A percentile compares a stretch with the other conserved stretches of the same genome.
Conservation (phyloP, 2,113 vertebrate species). For the Epinephelus cyanopodus region DNA sequence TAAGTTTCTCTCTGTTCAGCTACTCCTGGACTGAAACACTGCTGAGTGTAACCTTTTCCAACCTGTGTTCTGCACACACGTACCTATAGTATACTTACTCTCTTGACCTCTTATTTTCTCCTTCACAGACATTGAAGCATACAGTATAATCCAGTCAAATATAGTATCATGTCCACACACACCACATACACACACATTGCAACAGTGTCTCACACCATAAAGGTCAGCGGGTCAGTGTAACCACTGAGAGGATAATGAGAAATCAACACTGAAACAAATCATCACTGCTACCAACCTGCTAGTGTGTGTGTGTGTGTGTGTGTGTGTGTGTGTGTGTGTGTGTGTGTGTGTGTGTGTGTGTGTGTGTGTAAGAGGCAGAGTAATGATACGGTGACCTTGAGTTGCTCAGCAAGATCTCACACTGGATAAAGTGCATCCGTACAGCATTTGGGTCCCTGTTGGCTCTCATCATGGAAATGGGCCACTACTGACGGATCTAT, state of each 20-base stretch:
- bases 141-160: constrained; percentile 8
- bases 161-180: not conserved
- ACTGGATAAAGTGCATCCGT: not conserved
- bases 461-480: not conserved
- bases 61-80: not conserved
- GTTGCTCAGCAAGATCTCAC: not conserved
- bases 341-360: not conserved
- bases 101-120: not conserved
- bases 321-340: constrained; percentile 14
- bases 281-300: constrained; percentile 27
- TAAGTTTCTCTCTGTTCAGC: not conserved
- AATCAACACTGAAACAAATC: constrained; percentile 65
- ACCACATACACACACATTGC: too few species aligned
- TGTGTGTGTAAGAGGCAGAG: constrained; percentile 15
- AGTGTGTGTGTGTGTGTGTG: not conserved
- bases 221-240: constrained; percentile 50
- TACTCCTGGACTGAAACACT: not conserved
- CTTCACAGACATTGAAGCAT: not conserved
- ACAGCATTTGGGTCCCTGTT: not conserved
- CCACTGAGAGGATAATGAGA: constrained; percentile 57
- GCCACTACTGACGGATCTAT: not conserved
- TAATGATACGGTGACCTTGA: constrained; percentile 42
- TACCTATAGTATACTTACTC: too few species aligned
- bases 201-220: constrained; percentile 35
- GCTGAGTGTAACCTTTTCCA: not conserved